Conservation (phyloP, 2,888 invertebrate species). For the Spodoptera littoralis region DNA sequence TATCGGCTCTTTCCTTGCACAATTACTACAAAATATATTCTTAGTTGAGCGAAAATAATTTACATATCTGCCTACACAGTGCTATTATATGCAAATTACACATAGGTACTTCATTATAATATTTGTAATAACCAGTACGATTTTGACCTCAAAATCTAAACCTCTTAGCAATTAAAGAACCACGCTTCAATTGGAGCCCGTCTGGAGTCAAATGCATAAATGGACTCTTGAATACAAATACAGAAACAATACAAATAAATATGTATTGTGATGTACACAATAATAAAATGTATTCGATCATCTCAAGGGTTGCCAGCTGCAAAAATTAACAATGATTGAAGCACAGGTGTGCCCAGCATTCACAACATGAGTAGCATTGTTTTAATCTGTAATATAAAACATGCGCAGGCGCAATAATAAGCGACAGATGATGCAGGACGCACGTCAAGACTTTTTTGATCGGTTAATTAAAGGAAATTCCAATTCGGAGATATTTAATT, state of each 20-base stretch:
- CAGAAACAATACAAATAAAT: constrained; percentile 27
- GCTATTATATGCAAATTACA: no score
- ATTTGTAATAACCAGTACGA: no score
- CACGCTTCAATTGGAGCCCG: background rate
- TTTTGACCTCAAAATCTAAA: no score
- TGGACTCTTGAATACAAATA: constrained; percentile 8
- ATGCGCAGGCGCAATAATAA: constrained; percentile 17
- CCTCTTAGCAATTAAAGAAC: constrained; percentile 3
- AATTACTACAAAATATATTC: no score
- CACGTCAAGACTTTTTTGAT: constrained; percentile 15
- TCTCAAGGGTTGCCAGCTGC: constrained; percentile 40
- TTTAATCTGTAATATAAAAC: constrained; percentile 34
- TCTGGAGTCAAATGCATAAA: constrained; percentile 17
- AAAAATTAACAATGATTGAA: constrained; percentile 33
- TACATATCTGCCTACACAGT: no score
- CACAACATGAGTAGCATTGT: constrained; percentile 34
- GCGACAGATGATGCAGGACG: constrained; percentile 29
- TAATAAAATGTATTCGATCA: constrained; percentile 28
- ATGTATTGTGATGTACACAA: constrained; percentile 22
- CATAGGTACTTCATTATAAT: no score
- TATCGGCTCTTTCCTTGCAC: no score
- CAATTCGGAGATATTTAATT: constrained; percentile 28
- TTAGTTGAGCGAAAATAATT: no score
- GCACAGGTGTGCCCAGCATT: constrained; percentile 40
- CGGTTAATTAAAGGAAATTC: constrained; percentile 45